Percentiles rank a stretch among this genome's conserved stretches.
phyloP scores from a whole-genome alignment of 2,113 vertebrate genomes.

The Piaya cayana region DNA sequence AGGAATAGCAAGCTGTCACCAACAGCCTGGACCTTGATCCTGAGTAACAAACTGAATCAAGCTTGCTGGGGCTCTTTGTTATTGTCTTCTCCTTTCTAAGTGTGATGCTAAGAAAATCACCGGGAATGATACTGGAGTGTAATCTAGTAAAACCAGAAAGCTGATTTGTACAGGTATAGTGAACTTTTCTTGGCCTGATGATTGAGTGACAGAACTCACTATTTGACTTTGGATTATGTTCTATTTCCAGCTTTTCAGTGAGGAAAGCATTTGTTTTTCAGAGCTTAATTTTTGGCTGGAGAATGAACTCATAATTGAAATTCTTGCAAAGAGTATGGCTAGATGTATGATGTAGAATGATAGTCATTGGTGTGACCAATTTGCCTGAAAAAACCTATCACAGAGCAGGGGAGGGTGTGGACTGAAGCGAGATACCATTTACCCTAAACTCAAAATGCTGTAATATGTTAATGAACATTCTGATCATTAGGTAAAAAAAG shows the following conservation, averaged over 20 bases:
- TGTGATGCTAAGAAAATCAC: not conserved
- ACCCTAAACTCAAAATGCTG: not conserved
- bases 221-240: not conserved
- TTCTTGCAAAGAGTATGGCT: not conserved
- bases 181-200: not conserved
- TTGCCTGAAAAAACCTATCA: not conserved
- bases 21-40: not conserved
- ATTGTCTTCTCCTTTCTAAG: not conserved
- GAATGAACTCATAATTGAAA: not conserved
- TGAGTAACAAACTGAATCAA: not conserved
- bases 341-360: not conserved
- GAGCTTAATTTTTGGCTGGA: not conserved
- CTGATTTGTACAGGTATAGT: not conserved
- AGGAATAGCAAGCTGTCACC: not conserved
- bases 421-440: not conserved
- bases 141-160: not conserved
- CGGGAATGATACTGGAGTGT: not conserved
- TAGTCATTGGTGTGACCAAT: not conserved
- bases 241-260: not conserved
- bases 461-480: not conserved
- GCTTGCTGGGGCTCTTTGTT: not conserved
- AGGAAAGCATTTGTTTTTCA: not conserved
- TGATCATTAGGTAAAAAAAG: not conserved
- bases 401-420: not conserved
- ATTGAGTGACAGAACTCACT: not conserved